Base-by-base conservation (phyloP, 2,113 vertebrate genomes). In the Daubentonia madagascariensis region DNA sequence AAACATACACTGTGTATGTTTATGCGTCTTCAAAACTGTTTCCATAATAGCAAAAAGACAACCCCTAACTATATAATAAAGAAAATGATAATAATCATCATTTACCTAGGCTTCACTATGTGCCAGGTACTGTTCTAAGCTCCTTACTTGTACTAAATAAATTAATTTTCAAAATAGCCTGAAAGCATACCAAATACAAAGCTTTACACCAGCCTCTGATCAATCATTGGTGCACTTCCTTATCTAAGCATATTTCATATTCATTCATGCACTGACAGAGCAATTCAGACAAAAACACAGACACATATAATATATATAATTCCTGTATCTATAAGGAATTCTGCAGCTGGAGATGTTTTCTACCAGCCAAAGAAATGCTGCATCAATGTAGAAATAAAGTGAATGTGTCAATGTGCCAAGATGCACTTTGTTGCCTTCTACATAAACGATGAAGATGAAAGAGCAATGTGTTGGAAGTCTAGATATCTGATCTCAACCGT, bases 211-310 rank as follows among this genome's bases (percentile, higher is more conserved):
- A 30, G 32, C 3, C 30, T 81, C 35, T 67, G 35, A 92, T 23
- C 54, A 68, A 8, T 84, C 37, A 54, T n/a, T 63, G 3, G 4
- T 79, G 4, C 37, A 5, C 45, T 79, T 91, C 22, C 30, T 87
- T 83, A 57, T 61, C 13, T 50, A 85, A 84, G 43, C 17, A 28
- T 40, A 85, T 92, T 96, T 84, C 37, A 54, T 89, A 85, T 78
- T 85, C 8, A 75, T 92, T 45, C 22, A 43, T 83, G n/a, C 85
- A 70, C 32, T 88, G 76, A 91, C 32, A 22, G 22, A 97, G 28
- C 52, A 88, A 91, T 16, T 85, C 67, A 87, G 25, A 95, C 12
- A 92, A 96, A 97, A 95, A 43, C 22, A 91, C 32, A 76, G 73
- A 68, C 52, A 54, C 45, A 50, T 5, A 67, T 50, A 57, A 86